A percentile compares a stretch with the other conserved stretches of the same genome.
Conservation (phyloP, 2,113 vertebrate species). For the Anguilla japonica region DNA sequence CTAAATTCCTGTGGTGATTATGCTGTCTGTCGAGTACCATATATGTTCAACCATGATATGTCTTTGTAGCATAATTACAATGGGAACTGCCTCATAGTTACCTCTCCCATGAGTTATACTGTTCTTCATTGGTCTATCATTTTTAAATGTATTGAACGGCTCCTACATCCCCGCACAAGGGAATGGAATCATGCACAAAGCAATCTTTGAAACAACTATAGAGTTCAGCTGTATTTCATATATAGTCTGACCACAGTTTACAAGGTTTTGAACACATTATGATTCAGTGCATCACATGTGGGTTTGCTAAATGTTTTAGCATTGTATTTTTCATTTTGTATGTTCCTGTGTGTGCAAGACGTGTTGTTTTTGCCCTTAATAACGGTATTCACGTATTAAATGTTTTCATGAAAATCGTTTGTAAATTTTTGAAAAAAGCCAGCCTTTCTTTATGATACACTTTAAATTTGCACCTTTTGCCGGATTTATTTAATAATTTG, state of each 20-base stretch:
- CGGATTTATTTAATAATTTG: conserved; percentile 47
- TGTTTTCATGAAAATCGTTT: conserved; percentile 41
- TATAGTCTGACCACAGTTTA: not conserved
- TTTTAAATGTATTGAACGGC: not conserved
- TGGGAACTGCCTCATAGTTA: not conserved
- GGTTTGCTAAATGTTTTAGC: conserved; percentile 43
- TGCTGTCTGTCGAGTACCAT: conserved; percentile 10
- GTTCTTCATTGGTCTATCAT: not conserved
- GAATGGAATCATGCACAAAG: not conserved
- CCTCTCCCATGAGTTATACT: not conserved
- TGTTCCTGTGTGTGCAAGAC: too few species aligned
- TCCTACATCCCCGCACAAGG: too few species aligned
- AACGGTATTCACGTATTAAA: too few species aligned
- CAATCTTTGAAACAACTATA: not conserved
- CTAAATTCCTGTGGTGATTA: conserved; percentile 6
- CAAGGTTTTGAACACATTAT: conserved; percentile 7
- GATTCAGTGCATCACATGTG: conserved; percentile 27
- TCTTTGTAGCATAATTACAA: not conserved
- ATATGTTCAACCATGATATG: not conserved
- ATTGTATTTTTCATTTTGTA: not conserved
- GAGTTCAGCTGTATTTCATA: not conserved
- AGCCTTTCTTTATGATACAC: conserved; percentile 44
- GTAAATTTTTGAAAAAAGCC: conserved; percentile 23
- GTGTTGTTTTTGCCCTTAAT: too few species aligned
- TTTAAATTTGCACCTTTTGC: conserved; percentile 37